These are phyloP conservation scores for Drosophila fuyamai DNA, from an alignment of 1,140 invertebrate species.

Conservation along the genomic window DNA sequence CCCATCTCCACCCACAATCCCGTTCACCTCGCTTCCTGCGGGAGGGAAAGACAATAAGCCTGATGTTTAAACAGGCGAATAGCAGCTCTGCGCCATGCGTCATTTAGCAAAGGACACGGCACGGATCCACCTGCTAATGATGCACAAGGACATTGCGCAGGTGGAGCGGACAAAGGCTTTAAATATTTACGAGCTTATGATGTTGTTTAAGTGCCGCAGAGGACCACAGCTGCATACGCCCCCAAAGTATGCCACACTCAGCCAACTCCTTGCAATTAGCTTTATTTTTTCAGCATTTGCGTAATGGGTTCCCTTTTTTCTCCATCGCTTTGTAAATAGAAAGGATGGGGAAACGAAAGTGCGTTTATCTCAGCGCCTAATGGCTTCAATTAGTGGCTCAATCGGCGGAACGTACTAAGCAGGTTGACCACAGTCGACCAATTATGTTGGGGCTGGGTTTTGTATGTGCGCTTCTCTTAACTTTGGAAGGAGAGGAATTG, in stretches of 20 bases:
- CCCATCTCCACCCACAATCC: neutral
- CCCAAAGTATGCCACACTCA: slow-evolving; percentile 46
- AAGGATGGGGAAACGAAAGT: neutral
- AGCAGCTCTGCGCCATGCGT: slow-evolving; percentile 66
- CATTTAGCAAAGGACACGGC: slow-evolving; percentile 53
- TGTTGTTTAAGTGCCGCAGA: slow-evolving; percentile 38
- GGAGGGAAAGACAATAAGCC: slow-evolving; percentile 36
- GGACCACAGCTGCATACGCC: slow-evolving; percentile 35
- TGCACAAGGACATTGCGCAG: slow-evolving; percentile 27
- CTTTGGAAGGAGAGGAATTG: neutral
- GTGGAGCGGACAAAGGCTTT: slow-evolving; percentile 28
- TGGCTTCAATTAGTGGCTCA: slow-evolving; percentile 51
- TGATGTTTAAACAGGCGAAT: slow-evolving; percentile 66
- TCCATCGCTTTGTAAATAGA: neutral
- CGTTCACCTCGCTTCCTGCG: neutral
- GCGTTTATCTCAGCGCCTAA: slow-evolving; percentile 48
- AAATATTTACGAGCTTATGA: slow-evolving; percentile 70
- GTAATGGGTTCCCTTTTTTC: slow-evolving; percentile 29
- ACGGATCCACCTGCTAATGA: slow-evolving; percentile 36
- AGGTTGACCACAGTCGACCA: slow-evolving; percentile 23
- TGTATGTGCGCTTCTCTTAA: slow-evolving; percentile 17
- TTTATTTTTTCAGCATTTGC: slow-evolving; percentile 32
- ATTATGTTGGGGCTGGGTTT: slow-evolving; percentile 31
- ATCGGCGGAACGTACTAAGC: slow-evolving; percentile 18
- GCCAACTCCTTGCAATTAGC: slow-evolving; percentile 55